Base-by-base conservation (phyloP, 2,113 vertebrate genomes). In the Cebus imitator region DNA sequence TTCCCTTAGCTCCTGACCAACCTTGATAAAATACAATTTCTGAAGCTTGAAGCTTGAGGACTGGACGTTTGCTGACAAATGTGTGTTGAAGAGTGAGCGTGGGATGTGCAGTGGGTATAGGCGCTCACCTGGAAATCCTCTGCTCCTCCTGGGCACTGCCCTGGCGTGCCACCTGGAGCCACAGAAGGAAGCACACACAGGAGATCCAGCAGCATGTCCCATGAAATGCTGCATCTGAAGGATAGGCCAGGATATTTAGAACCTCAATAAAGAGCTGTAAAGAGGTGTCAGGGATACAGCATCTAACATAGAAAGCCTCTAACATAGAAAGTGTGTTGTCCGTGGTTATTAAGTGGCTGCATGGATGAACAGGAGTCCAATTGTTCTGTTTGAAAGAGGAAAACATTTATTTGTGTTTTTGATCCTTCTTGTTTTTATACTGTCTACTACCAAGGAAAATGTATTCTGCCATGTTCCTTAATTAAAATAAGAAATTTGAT, bases 381-480 rank as follows among this genome's bases (percentile, higher is more conserved):
- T 40, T 81, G 27, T 89, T 86, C 43, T 73, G 40, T 90, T 85
- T 58, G 80, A 83, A 95, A 83, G 57, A 52, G 45, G 61, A 66
- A 81, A 12, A 87, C 2, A 45, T 21, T 40, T 48, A 4, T 83
- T 48, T 79, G 64, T 32, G 43, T 35, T 93, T 40, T 57, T 30
- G 66, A 25, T 32, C 5, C 7, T 48, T 61, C 50, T 27, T 58
- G 35, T 72, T 76, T 84, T 80, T 85, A n/a, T 58, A 21, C 23
- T 40, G 35, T 55, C 57, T 32, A 3, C 57, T 72, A 48, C 12
- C 27, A 64, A 35, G 89, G 37, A 78, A 85, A 72, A 43, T 45
- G n/a, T 35, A 27, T 85, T 30, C 91, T 58, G 35, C 14, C 43
- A 8, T 48, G 6, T 68, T 81, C 30, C 21, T 87, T 76, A 8